A percentile compares a stretch with the other conserved stretches of the same genome.
These are phyloP conservation scores for Platycnemis pennipes DNA, from an alignment of 2,888 invertebrate genomes.

Conservation along the genomic window DNA sequence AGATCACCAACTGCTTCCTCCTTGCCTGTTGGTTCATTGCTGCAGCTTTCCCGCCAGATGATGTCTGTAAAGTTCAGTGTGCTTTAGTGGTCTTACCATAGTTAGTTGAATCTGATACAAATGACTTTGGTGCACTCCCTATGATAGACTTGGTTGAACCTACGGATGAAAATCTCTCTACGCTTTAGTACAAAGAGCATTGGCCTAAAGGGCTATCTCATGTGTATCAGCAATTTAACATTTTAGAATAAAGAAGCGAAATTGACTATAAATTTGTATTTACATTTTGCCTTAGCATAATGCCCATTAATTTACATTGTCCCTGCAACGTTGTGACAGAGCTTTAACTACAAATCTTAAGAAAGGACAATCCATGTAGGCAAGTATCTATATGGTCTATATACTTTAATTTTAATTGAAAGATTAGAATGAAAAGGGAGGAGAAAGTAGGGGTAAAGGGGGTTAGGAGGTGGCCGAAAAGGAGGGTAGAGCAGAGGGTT, in stretches of 20 bases:
- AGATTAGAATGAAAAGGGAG: too few relatives aligned
- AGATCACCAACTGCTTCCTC: constrained; percentile 79
- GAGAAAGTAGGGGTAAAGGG: too few relatives aligned
- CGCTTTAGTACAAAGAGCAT: constrained; percentile 44
- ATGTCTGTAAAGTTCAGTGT: constrained; percentile 81
- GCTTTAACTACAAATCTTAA: too few relatives aligned
- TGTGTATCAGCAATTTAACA: constrained; percentile 64
- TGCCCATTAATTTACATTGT: background rate
- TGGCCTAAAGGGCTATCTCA: constrained; percentile 50
- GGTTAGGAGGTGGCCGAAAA: too few relatives aligned
- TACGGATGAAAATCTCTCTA: background rate
- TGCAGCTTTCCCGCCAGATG: constrained; percentile 78
- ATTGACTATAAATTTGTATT: constrained; percentile 63
- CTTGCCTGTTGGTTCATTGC: constrained; percentile 78
- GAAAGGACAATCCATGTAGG: too few relatives aligned
- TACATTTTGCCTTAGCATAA: background rate
- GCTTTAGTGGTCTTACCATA: constrained; percentile 78
- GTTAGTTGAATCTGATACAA: constrained; percentile 59
- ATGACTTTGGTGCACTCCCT: constrained; percentile 34
- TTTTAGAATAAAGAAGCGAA: constrained; percentile 57
- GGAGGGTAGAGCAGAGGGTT: too few relatives aligned
- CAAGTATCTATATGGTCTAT: too few relatives aligned
- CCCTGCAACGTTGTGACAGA: too few relatives aligned
- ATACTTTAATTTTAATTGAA: too few relatives aligned
- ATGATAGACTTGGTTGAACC: constrained; percentile 48